Conservation (phyloP, 2,888 invertebrate genomes). For the Caenorhabditis zanzibari region DNA sequence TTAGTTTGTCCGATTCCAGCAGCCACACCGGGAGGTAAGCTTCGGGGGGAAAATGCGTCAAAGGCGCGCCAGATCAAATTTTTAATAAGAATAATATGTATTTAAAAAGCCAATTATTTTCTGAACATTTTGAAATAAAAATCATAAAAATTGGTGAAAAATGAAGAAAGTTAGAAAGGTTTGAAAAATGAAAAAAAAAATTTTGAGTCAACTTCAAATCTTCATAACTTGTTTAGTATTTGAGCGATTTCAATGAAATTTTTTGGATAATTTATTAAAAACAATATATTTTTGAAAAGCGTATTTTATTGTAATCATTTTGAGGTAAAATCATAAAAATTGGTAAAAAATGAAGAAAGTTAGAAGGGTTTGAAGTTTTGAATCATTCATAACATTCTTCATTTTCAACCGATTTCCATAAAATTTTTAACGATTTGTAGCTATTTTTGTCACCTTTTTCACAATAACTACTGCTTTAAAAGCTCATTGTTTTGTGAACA, state of each 20-base stretch:
- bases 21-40: slow-evolving; percentile 46
- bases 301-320: background rate
- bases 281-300: no score
- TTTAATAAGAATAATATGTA: no score
- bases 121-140: background rate
- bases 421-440: background rate
- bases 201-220: no score
- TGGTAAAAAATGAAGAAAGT: background rate
- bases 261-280: no score
- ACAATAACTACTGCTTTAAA: no score
- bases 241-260: no score
- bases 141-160: background rate
- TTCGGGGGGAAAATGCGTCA: no score
- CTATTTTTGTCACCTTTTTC: no score
- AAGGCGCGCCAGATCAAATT: no score
- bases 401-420: no score
- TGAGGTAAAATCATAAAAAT: background rate
- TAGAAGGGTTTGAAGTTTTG: background rate
- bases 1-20: slow-evolving; percentile 50
- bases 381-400: no score
- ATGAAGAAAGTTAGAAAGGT: background rate
- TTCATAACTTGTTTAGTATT: background rate
- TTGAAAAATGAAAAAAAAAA: no score
- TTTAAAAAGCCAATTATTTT: background rate
- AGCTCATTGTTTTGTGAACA: background rate